A percentile compares a stretch with the other conserved stretches of the same genome.
Evolutionary conservation across 2,113 vertebrate species (phyloP).

Genomic region (Gavialis gangeticus): DNA sequence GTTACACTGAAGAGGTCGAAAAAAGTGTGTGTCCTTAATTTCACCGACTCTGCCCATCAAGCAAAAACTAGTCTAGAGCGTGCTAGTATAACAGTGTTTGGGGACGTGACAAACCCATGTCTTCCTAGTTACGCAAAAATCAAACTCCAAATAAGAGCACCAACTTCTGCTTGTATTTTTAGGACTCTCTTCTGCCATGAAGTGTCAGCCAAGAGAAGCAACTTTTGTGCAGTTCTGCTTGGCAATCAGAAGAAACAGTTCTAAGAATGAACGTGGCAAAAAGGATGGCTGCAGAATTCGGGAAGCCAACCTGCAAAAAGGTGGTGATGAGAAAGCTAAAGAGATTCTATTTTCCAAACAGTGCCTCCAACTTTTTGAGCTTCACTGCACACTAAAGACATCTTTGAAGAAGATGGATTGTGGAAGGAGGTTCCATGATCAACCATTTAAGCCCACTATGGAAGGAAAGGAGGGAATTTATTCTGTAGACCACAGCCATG

Average conservation of each 20-base stretch:
- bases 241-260: neutral
- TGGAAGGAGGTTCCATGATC: neutral
- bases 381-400: neutral
- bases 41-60: neutral
- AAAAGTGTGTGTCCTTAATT: too few species aligned
- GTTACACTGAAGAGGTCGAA: too few species aligned
- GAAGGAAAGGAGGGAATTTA: neutral
- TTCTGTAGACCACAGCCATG: neutral
- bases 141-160: neutral
- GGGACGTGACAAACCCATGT: neutral
- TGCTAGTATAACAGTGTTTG: neutral
- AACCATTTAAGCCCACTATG: neutral
- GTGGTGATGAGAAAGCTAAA: neutral
- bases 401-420: neutral
- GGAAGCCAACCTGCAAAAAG: neutral
- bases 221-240: accelerated
- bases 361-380: neutral
- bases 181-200: neutral
- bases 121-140: neutral
- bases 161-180: neutral
- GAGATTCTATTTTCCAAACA: neutral
- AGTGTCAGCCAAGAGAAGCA: neutral
- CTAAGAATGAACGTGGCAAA: neutral
- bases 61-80: neutral
- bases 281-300: neutral